Evolutionary conservation across 1,140 invertebrate genomes (phyloP), one percentile per base, ranked within the genome.

Genomic region (Drosophila saltans): DNA sequence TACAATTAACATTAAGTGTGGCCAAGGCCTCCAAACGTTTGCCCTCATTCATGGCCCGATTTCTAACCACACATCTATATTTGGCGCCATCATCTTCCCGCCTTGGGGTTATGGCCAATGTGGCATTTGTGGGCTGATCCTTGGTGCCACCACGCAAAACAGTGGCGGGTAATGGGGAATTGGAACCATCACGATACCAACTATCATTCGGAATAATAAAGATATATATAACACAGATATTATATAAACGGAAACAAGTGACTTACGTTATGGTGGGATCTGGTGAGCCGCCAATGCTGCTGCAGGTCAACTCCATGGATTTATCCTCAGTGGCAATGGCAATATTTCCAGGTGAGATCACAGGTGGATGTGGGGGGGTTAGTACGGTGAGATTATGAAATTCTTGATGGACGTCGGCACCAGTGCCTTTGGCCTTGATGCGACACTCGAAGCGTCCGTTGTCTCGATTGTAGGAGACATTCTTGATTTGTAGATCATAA

Each of bases 381-480:
- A 98, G 93, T 10, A 98, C 97, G 4, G 97, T 98, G 58, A 98
- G 93, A 55, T 95, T 95, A 81, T 97, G 96, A 40, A 95, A 95
- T 92, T 97, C 96, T 64, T 96, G 95, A 93, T 97, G 97, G 24
- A 98, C 93, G 85, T 97, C 96, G 7, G 94, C 94, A 0, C 97
- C 97, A 8, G 96, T 97, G 9, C 97, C 96, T 30, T 94, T 95
- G 28, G 96, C 96, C 92, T 98, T 98, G 52, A 98, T 94, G 24
- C 96, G 95, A 90, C 97, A 98, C 93, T 98, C 97, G 93, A 98
- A 98, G 72, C 96, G 95, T 4, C 97, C 97, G 90, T 98, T 98
- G 93, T 98, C 97, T 0, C 97, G 94, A 81, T 96, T 96, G 93
- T 98, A 98, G 24, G 96, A 96, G 0, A 96, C 96, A 90, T 97